Evolutionary conservation across 2,888 invertebrate genomes (phyloP).

Genomic region (Patella pellucida): DNA sequence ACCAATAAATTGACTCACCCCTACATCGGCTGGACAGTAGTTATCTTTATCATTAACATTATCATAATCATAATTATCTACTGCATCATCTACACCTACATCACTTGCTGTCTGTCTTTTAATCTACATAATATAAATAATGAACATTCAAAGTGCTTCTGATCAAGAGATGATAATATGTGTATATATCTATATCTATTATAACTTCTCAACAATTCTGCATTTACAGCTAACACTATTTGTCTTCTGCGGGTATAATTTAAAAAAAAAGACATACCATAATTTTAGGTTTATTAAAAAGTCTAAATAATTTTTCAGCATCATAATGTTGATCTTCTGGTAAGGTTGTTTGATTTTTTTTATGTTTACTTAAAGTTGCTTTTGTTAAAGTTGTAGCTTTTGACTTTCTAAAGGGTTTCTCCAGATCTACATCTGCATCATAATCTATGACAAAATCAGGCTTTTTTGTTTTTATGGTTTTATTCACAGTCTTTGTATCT

Average conservation of each 20-base stretch:
- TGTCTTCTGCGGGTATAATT: too few relatives aligned
- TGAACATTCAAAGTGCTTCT: neutral
- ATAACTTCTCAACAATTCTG: too few relatives aligned
- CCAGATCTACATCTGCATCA: conserved; percentile 59
- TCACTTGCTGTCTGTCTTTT: conserved; percentile 47
- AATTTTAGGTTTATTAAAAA: conserved; percentile 56
- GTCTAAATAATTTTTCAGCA: conserved; percentile 57
- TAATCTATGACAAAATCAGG: conserved; percentile 62
- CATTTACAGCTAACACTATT: too few relatives aligned
- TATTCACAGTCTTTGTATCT: conserved; percentile 14
- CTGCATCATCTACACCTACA: conserved; percentile 66
- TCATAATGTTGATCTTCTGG: conserved; percentile 68
- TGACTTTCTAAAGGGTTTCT: conserved; percentile 50
- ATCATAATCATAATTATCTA: conserved; percentile 74
- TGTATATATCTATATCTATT: neutral
- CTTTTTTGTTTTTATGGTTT: conserved; percentile 50
- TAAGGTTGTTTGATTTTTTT: conserved; percentile 58
- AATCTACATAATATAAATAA: conserved; percentile 48
- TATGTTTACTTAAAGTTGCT: conserved; percentile 62
- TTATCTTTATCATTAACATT: conserved; percentile 75
- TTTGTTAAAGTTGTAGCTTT: conserved; percentile 63
- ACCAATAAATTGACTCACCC: conserved; percentile 43
- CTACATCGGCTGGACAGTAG: conserved; percentile 72
- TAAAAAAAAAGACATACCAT: conserved; percentile 39
- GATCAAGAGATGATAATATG: neutral